Evolutionary conservation across 2,113 vertebrate genomes (phyloP).

Genomic region (Cavia porcellus): DNA sequence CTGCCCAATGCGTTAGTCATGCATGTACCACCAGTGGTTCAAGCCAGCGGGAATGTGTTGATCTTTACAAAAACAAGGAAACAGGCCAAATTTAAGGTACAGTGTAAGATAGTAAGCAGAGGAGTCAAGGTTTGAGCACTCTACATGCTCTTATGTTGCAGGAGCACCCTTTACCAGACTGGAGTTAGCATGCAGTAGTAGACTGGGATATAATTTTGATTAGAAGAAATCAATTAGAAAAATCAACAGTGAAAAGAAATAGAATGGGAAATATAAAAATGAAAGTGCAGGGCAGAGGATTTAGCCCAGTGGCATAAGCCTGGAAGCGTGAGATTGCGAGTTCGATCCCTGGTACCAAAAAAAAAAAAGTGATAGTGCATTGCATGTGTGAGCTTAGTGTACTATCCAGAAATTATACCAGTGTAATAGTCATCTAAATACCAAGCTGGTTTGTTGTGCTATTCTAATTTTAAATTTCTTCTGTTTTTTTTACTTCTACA

Average conservation of each 20-base stretch:
- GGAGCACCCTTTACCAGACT: not conserved
- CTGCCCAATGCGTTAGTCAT: not conserved
- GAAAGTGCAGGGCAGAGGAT: not conserved
- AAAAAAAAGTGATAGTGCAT: not conserved
- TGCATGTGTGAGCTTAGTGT: not conserved
- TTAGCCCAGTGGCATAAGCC: too few species aligned
- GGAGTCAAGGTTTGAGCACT: not conserved
- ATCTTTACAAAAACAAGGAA: conserved; percentile 36
- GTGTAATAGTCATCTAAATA: not conserved
- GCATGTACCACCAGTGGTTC: not conserved
- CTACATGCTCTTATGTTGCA: not conserved
- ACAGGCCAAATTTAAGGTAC: not conserved
- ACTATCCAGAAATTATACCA: not conserved
- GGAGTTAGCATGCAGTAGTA: not conserved
- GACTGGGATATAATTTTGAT: conserved; percentile 38
- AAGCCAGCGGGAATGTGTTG: not conserved
- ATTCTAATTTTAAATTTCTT: conserved; percentile 65
- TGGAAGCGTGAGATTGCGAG: too few species aligned
- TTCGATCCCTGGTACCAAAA: too few species aligned
- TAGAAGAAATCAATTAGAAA: conserved; percentile 18
- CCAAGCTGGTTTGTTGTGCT: conserved; percentile 51
- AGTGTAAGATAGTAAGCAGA: not conserved
- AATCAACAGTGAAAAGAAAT: not conserved
- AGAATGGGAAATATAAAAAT: conserved; percentile 48
- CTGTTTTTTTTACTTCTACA: conserved; percentile 84